These are phyloP conservation scores for Euplagia quadripunctaria DNA, from an alignment of 2,888 invertebrate genomes.

Conservation along the genomic window DNA sequence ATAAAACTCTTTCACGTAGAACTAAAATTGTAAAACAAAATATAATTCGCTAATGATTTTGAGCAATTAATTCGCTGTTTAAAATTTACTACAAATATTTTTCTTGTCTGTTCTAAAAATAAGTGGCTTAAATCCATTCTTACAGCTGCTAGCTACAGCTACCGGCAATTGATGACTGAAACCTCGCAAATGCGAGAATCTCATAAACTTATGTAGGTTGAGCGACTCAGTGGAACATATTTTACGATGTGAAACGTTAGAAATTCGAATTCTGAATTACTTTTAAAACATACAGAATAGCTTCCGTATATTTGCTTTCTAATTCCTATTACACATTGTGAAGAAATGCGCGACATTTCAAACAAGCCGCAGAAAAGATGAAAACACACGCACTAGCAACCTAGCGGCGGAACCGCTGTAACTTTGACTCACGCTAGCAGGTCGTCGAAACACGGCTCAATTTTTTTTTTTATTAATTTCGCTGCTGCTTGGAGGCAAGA, in stretches of 20 bases:
- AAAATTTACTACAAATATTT: not conserved
- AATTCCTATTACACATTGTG: not conserved
- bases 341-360: not conserved
- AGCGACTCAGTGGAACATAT: not conserved
- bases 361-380: conserved; percentile 2
- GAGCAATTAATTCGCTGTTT: not conserved
- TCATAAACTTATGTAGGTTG: conserved; percentile 28
- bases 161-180: conserved; percentile 4
- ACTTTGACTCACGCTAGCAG: conserved; percentile 23
- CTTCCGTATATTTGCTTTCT: not conserved
- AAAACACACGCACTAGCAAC: conserved; percentile 23
- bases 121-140: conserved; percentile 1
- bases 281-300: not conserved
- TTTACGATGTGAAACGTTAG: not conserved
- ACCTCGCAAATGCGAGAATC: conserved; percentile 41
- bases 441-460: conserved; percentile 25
- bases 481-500: conserved; percentile 18
- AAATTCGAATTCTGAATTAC: not conserved
- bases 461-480: conserved; percentile 21
- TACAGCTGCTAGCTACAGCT: not conserved
- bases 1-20: not conserved
- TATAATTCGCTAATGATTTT: not conserved
- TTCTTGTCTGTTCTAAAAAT: not conserved
- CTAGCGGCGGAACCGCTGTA: conserved; percentile 16
- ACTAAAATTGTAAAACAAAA: not conserved